Base-by-base conservation (phyloP, 2,113 vertebrate species). In the Accipiter virgatus region DNA sequence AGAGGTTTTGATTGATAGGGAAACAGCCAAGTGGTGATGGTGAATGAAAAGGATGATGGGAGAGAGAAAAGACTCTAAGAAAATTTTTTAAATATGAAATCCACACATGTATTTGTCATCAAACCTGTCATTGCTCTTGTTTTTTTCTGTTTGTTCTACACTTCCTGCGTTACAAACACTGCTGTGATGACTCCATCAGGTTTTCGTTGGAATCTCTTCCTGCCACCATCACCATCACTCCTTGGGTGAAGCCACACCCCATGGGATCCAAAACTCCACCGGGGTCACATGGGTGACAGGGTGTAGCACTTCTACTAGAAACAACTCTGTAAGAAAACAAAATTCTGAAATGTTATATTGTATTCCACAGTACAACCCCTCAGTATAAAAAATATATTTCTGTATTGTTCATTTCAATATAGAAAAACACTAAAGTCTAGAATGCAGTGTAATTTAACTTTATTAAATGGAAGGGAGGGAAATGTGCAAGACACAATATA, bases 1-100 rank as follows among this genome's bases (percentile, higher is more conserved):
- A 71, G 40, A 77, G 10, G 20, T 50, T 94, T 81, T 92, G 75
- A 86, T 68, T 93, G 86, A 86, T 62, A 85, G n/a, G 26, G 20
- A 84, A 85, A 91, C 42, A 93, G 11, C 10, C 42, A 91, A 73
- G 19, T 55, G 42, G 32, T 84, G 80, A 66, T 50, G n/a, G 67
- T 61, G 42, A 95, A 62, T 65, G 71, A 73, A 92, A 86, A 45
- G 75, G 13, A 43, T 58, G 38, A 83, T 31, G 8, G 34, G 45
- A 88, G 32, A 89, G 10, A 88, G 26, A 79, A 94, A 74, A 85
- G 6, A 40, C 25, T 63, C 11, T 23, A 63, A 81, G 23, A 84
- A 93, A 77, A 36, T 85, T 2, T 8, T 53, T 36, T 42, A 90
- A 75, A 68, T 72, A 77, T 26, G 43, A 93, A 91, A 92, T 25